Evolutionary conservation across 2,113 vertebrate genomes (phyloP).

Genomic region (Cololabis saira): DNA sequence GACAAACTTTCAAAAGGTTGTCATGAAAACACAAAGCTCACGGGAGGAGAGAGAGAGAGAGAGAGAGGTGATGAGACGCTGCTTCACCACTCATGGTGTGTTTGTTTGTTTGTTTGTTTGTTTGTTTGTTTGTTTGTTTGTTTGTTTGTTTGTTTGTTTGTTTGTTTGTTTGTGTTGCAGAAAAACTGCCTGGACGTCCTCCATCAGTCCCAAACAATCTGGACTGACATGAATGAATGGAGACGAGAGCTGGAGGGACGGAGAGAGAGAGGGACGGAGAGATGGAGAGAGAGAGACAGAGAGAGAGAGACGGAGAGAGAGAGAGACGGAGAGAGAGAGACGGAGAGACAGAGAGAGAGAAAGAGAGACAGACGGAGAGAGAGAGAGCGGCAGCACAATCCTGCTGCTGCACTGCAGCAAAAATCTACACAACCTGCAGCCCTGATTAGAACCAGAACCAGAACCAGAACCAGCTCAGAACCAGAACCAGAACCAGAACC

Average conservation of each 20-base stretch:
- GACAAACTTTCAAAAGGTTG: no score
- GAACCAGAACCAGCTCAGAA: no score
- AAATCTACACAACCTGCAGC: constrained; percentile 83
- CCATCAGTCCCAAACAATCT: constrained; percentile 70
- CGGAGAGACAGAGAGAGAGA: no score
- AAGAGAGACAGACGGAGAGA: constrained; percentile 27
- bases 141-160: constrained; percentile 15
- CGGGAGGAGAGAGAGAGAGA: no score
- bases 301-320: constrained; percentile 54
- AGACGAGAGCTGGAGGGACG: constrained; percentile 24
- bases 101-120: constrained; percentile 17
- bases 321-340: no score
- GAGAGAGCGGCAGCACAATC: constrained; percentile 84
- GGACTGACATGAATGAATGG: constrained; percentile 72
- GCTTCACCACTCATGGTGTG: no score
- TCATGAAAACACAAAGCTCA: no score
- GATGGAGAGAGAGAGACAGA: no score
- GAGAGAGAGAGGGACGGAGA: no score
- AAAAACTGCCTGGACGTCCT: constrained; percentile 80
- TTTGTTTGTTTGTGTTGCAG: constrained; percentile 37
- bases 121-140: constrained; percentile 22
- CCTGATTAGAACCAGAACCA: constrained; percentile 51
- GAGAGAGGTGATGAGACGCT: no score
- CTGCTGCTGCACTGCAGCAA: constrained; percentile 97
- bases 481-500: no score